Conservation (phyloP, 2,113 vertebrate species). For the Aplodontia rufa region DNA sequence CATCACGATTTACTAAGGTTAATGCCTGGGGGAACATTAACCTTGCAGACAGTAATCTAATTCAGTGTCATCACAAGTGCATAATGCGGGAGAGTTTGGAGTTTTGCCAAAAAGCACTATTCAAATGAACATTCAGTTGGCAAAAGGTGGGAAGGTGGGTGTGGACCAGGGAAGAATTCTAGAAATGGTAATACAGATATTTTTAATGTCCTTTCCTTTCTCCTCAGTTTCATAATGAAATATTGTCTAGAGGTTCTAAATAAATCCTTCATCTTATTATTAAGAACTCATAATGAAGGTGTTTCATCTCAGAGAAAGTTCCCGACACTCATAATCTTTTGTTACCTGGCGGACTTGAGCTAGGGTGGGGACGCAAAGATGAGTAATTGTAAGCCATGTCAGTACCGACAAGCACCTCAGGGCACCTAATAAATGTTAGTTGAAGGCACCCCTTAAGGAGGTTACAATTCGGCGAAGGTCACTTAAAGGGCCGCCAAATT, state of each 20-base stretch:
- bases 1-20: constrained; percentile 50
- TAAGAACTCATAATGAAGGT: constrained; percentile 9
- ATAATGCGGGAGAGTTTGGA: constrained; percentile 51
- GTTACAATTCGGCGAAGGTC: neutral
- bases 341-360: constrained; percentile 53
- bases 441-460: neutral
- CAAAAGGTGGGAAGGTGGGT: constrained; percentile 57
- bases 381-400: constrained; percentile 8
- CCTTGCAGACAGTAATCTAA: constrained; percentile 76
- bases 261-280: neutral
- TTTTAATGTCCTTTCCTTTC: constrained; percentile 18
- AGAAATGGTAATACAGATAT: constrained; percentile 53
- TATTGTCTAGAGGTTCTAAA: neutral
- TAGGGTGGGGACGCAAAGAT: constrained; percentile 4
- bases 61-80: constrained; percentile 71
- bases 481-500: neutral
- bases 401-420: neutral
- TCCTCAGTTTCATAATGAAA: constrained; percentile 24
- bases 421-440: neutral
- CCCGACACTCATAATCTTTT: constrained; percentile 1
- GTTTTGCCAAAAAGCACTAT: constrained; percentile 66
- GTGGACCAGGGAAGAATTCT: constrained; percentile 49
- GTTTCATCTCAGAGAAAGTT: neutral
- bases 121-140: constrained; percentile 66
- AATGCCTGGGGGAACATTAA: constrained; percentile 64